A percentile compares a stretch with the other conserved stretches of the same genome.
Evolutionary conservation across 2,888 invertebrate genomes (phyloP).

Genomic region (Drosophila nigritarsus): DNA sequence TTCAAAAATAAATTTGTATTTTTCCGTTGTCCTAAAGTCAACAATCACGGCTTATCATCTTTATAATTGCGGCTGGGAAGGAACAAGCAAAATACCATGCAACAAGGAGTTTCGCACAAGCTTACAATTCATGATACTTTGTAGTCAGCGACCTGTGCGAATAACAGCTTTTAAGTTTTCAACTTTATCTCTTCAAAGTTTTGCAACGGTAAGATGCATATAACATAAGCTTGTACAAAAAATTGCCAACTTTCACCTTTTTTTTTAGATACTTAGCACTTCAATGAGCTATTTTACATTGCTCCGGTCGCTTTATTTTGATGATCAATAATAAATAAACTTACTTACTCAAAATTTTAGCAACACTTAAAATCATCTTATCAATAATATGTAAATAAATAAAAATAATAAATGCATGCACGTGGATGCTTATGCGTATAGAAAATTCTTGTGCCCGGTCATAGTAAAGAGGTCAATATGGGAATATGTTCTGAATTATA

Average conservation of each 20-base stretch:
- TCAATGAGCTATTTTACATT: slow-evolving; percentile 85
- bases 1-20: background rate
- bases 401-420: background rate
- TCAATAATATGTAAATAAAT: background rate
- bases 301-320: slow-evolving; percentile 78
- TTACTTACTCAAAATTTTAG: no score
- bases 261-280: slow-evolving; percentile 82
- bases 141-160: slow-evolving; percentile 82
- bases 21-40: slow-evolving; percentile 58
- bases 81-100: slow-evolving; percentile 5
- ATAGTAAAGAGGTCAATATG: background rate
- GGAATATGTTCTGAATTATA: background rate
- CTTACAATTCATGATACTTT: slow-evolving; percentile 80
- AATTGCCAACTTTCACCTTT: slow-evolving; percentile 5
- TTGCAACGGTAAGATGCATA: slow-evolving; percentile 73
- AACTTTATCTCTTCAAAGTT: slow-evolving; percentile 82
- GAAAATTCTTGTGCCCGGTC: background rate
- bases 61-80: slow-evolving; percentile 83
- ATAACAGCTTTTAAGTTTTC: slow-evolving; percentile 84
- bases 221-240: no score
- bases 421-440: background rate
- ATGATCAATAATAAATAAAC: slow-evolving; percentile 48
- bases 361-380: background rate
- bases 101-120: slow-evolving; percentile 68
- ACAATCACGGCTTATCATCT: slow-evolving; percentile 76